These are phyloP conservation scores for Drosophila parthenogenetica DNA, from an alignment of 2,888 invertebrate species.

Conservation along the genomic window DNA sequence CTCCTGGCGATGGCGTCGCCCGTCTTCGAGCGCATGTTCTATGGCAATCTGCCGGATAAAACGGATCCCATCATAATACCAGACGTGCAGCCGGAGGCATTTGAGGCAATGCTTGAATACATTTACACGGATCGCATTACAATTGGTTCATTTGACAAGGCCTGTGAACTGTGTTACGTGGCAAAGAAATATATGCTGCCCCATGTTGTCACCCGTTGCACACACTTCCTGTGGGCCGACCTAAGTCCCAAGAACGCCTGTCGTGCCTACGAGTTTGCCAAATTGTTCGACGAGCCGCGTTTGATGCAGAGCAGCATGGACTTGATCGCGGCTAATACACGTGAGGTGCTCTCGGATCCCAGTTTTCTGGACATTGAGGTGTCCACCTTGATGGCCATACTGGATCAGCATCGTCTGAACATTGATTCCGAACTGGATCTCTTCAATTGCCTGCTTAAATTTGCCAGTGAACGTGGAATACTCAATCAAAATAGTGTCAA, in stretches of 20 bases:
- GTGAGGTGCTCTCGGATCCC: slow-evolving; percentile 90
- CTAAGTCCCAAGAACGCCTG: slow-evolving; percentile 91
- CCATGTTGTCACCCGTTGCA: slow-evolving; percentile 92
- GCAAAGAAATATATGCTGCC: slow-evolving; percentile 96
- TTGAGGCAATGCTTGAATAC: slow-evolving; percentile 92
- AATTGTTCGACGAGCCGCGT: slow-evolving; percentile 92
- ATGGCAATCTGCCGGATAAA: slow-evolving; percentile 92
- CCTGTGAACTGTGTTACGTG: slow-evolving; percentile 94
- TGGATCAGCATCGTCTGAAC: slow-evolving; percentile 90
- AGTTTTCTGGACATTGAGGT: slow-evolving; percentile 92
- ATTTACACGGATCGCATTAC: slow-evolving; percentile 93
- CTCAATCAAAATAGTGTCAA: slow-evolving; percentile 58
- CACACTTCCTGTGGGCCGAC: slow-evolving; percentile 91
- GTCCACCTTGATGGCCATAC: slow-evolving; percentile 90
- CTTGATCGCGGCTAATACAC: slow-evolving; percentile 91
- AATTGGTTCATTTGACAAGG: slow-evolving; percentile 93
- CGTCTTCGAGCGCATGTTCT: slow-evolving; percentile 95
- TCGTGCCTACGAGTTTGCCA: slow-evolving; percentile 94
- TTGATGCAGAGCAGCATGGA: slow-evolving; percentile 93
- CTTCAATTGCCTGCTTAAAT: slow-evolving; percentile 90
- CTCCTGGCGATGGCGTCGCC: slow-evolving; percentile 94
- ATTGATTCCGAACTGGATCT: slow-evolving; percentile 91
- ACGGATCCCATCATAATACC: slow-evolving; percentile 91
- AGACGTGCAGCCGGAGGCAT: slow-evolving; percentile 94
- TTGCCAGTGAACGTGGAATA: slow-evolving; percentile 87